These are phyloP conservation scores for Tineola bisselliella DNA, from an alignment of 2,888 invertebrate genomes.

Conservation along the genomic window DNA sequence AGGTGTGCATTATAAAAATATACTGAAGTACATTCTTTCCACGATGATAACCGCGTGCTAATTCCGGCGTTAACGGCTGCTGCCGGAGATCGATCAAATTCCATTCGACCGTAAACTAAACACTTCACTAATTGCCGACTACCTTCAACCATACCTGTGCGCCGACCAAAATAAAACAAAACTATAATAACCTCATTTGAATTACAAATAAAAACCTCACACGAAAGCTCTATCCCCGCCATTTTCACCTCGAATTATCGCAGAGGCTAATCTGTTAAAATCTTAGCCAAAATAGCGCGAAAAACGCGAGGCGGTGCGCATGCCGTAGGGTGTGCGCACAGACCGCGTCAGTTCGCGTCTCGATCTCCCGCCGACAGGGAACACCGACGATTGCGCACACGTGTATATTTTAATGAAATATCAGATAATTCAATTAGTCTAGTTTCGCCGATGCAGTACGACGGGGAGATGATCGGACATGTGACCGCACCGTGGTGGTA, in stretches of 20 bases:
- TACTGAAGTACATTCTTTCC: not conserved
- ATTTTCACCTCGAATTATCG: constrained; percentile 7
- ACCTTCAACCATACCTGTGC: not conserved
- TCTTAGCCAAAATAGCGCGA: constrained; percentile 68
- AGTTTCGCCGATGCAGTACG: not conserved
- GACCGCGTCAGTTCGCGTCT: constrained; percentile 49
- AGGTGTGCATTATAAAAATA: not conserved
- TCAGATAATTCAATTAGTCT: not conserved
- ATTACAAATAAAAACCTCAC: not conserved
- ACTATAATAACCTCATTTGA: not conserved
- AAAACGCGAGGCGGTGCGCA: constrained; percentile 56
- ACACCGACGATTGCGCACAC: constrained; percentile 36
- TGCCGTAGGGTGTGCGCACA: constrained; percentile 21
- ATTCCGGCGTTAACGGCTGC: not conserved
- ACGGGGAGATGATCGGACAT: not conserved
- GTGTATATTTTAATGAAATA: not conserved
- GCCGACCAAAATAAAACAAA: not conserved
- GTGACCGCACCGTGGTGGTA: not conserved
- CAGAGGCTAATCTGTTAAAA: constrained; percentile 24
- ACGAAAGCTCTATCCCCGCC: constrained; percentile 9
- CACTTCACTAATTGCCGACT: not conserved
- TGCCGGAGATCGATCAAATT: not conserved
- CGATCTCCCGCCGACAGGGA: constrained; percentile 62
- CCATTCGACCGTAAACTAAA: not conserved
- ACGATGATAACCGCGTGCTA: not conserved